Evolutionary conservation across 2,888 invertebrate species (phyloP).

Genomic region (Coronaproctus castanopsis): DNA sequence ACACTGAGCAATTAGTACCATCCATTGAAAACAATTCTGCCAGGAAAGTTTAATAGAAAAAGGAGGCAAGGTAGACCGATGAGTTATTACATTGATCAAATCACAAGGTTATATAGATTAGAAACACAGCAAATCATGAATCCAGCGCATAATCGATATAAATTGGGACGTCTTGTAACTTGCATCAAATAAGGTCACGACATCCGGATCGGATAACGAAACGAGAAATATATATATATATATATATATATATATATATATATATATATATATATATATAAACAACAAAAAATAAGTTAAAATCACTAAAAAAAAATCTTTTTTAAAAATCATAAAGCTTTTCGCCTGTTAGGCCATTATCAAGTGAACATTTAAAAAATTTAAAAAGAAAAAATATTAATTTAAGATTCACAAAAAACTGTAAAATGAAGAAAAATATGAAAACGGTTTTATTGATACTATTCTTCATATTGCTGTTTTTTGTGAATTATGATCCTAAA

Average conservation of each 20-base stretch:
- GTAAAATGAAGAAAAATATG: no score
- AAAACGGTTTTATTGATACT: no score
- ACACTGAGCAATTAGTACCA: neutral
- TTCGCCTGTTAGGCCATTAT: no score
- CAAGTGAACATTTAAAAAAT: no score
- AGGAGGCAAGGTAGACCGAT: neutral
- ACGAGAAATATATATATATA: neutral
- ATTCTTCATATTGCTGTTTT: no score
- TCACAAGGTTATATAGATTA: neutral
- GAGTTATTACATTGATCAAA: neutral
- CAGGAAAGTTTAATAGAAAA: neutral
- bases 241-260: neutral
- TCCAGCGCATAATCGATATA: neutral
- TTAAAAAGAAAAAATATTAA: no score
- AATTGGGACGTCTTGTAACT: neutral
- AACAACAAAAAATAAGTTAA: no score
- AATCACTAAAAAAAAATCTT: no score
- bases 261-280: neutral
- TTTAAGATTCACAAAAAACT: no score
- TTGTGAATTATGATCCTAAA: no score
- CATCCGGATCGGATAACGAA: neutral
- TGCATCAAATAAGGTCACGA: neutral
- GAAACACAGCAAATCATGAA: neutral
- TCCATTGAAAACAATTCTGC: neutral
- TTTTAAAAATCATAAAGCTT: no score